Evolutionary conservation across 2,797 vertebrate species (phyloP), one percentile per base, ranked within the genome.

Genomic region (Sphenodon punctatus): DNA sequence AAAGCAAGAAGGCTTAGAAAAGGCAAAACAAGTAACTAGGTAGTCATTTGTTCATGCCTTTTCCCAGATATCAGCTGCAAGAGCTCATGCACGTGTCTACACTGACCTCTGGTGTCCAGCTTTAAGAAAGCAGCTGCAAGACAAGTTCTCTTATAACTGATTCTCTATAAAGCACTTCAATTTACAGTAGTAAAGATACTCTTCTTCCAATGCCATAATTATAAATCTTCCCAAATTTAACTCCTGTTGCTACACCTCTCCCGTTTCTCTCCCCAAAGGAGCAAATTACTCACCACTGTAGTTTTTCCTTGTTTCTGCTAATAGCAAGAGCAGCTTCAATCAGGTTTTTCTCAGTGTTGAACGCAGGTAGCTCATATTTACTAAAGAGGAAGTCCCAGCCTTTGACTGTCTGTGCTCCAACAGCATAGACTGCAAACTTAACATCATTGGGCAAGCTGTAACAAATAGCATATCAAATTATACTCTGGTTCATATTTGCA

Each of bases 371-470:
- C 32, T 94, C 93, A 90, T 98, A 98, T 82, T 97, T 97, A 78
- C 95, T 95, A 64, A 97, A 97, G 55, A 99, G 95, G 92, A 98
- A 98, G 83, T 98, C 95, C 97, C 97, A 98, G 30, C 97, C 98
- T 59, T 97, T 96, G 1, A 93, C 72, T 4, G 95, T 96, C 63
- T 96, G 97, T 41, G 96, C 97, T 14, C 97, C 98, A 4, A 97
- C 92, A 5, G 95, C 56, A 78, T 97, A 98, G 88, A 98, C 97
- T 0, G 97, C 97, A 87, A 95, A 38, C 36, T 95, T 97, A 86
- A 98, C 79, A 7, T 98, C 97, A 3, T 83, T 94, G 9, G 97
- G 97, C 70, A 98, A 95, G 49, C 98, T 99, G 74, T 39, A 48
- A 55, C 11, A 76, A 88, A 79, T 10, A 27, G 39, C 17, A 58